Percentiles rank a stretch among this genome's conserved stretches.
Evolutionary conservation across 2,888 invertebrate genomes (phyloP).

Genomic region (Calameuta idolon): DNA sequence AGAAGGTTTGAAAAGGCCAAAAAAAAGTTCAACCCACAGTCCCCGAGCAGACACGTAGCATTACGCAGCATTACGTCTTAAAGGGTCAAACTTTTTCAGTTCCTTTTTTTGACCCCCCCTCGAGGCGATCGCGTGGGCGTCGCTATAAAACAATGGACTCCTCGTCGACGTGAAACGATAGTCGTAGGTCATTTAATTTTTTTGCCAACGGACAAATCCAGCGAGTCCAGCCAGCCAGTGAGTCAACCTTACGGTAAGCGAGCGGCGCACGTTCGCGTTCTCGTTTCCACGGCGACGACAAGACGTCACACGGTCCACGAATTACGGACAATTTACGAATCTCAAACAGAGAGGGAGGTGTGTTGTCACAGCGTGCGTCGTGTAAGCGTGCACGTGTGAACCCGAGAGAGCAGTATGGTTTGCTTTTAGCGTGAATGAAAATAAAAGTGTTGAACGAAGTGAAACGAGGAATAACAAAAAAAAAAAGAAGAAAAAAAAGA

Average conservation of each 20-base stretch:
- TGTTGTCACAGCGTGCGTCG: background rate
- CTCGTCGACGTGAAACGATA: background rate
- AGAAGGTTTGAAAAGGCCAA: conserved; percentile 4
- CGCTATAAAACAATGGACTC: background rate
- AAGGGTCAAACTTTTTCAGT: background rate
- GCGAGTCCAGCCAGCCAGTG: background rate
- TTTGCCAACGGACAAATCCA: background rate
- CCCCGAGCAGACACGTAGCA: background rate
- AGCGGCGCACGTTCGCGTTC: background rate
- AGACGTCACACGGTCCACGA: background rate
- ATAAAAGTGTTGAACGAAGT: conserved; percentile 15
- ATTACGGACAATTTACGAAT: background rate
- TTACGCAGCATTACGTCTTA: background rate
- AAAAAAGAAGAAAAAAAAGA: background rate
- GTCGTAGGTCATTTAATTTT: background rate
- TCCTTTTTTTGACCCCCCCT: background rate
- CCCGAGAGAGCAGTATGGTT: background rate
- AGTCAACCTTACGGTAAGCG: background rate
- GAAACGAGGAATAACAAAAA: background rate
- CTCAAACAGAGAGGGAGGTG: background rate
- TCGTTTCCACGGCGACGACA: background rate
- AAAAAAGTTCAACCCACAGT: background rate
- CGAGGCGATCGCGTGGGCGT: background rate
- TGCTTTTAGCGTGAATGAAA: background rate
- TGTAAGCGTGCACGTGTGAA: background rate